Evolutionary conservation across 2,113 vertebrate species (phyloP).

Genomic region (Tachycineta bicolor): DNA sequence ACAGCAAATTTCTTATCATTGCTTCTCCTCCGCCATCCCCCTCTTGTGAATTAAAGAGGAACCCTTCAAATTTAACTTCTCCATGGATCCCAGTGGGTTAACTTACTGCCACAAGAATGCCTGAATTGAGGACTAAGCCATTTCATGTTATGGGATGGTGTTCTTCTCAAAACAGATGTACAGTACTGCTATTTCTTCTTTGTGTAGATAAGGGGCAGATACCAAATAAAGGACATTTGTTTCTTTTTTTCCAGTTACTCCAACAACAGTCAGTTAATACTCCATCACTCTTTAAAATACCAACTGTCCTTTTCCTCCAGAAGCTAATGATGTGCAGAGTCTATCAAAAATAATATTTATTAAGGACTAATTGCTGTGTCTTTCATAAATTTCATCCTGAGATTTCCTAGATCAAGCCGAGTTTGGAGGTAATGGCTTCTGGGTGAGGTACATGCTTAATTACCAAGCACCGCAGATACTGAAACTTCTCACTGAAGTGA

Average conservation of each 20-base stretch:
- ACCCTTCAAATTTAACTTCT: neutral
- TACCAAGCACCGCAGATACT: neutral
- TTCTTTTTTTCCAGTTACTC: neutral
- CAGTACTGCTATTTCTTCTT: conserved; percentile 1
- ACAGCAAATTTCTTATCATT: neutral
- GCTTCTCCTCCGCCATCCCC: neutral
- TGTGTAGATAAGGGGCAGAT: conserved; percentile 6
- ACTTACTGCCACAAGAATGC: conserved; percentile 2
- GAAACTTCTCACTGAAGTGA: neutral
- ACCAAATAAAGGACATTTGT: conserved; percentile 35
- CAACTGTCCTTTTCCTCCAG: neutral
- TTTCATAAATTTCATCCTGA: neutral
- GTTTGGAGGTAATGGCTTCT: neutral
- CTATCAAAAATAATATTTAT: neutral
- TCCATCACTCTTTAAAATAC: neutral
- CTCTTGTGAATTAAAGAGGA: neutral
- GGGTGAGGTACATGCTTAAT: neutral
- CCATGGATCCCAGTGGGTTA: neutral
- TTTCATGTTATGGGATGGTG: conserved; percentile 9
- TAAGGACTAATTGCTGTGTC: neutral
- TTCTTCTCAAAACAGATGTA: conserved; percentile 15
- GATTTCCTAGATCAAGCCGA: neutral
- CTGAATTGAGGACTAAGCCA: conserved; percentile 23
- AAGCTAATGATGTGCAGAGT: neutral
- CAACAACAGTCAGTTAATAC: neutral